These are phyloP conservation scores for Cynaeus angustus DNA, from an alignment of 2,888 invertebrate species.

Conservation along the genomic window DNA sequence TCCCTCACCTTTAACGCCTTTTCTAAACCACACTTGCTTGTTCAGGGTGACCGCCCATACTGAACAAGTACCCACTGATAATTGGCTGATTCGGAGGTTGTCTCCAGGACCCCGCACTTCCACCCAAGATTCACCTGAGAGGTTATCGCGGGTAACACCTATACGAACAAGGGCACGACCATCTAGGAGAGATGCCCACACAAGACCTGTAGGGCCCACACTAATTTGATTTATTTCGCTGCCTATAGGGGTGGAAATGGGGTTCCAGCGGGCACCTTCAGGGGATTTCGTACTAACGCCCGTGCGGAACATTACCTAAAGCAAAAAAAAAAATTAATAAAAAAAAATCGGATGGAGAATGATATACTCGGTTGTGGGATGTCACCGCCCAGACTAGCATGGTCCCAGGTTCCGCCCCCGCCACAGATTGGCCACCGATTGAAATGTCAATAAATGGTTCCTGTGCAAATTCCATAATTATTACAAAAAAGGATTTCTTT, in stretches of 20 bases:
- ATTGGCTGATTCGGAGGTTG: constrained; percentile 81
- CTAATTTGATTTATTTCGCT: constrained; percentile 90
- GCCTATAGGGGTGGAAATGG: constrained; percentile 83
- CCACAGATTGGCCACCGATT: constrained; percentile 88
- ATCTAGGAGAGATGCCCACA: constrained; percentile 90
- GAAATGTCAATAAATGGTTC: constrained; percentile 95
- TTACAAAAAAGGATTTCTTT: constrained; percentile 6
- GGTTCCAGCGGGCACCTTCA: constrained; percentile 91
- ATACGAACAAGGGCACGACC: constrained; percentile 88
- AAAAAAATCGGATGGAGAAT: neutral
- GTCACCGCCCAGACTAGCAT: constrained; percentile 95
- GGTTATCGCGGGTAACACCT: constrained; percentile 86
- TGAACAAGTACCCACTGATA: constrained; percentile 87
- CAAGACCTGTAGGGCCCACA: constrained; percentile 89
- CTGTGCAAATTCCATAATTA: constrained; percentile 68
- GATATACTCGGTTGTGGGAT: constrained; percentile 84
- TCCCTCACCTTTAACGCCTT: constrained; percentile 75
- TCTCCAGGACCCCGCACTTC: constrained; percentile 85
- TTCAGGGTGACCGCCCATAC: constrained; percentile 89
- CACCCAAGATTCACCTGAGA: constrained; percentile 82
- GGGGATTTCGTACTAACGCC: constrained; percentile 88
- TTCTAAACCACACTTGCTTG: constrained; percentile 86
- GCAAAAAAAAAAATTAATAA: constrained; percentile 61
- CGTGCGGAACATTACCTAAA: constrained; percentile 85
- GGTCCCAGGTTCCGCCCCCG: constrained; percentile 83